Conservation (phyloP, 92 coral and sea anemone genomes). For the Virgularia gustaviana region DNA sequence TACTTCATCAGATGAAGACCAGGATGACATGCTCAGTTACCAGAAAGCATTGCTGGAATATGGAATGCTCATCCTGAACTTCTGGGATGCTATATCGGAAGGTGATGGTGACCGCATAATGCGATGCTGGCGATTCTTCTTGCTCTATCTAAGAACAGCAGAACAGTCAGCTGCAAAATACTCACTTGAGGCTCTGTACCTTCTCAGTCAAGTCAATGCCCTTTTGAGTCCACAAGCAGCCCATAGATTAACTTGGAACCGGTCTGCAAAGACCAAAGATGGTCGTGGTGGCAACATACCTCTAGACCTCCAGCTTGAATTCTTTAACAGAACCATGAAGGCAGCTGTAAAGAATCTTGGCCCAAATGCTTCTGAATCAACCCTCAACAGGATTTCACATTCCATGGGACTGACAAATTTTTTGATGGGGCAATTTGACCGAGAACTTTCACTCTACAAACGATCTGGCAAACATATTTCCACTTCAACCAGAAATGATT, state of each 20-base stretch:
- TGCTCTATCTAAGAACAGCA: conserved; percentile 60
- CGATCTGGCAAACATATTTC: too few relatives aligned
- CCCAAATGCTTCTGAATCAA: conserved; percentile 55
- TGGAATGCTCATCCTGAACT: conserved; percentile 28
- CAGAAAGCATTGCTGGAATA: conserved; percentile 34
- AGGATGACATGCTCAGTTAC: conserved; percentile 30
- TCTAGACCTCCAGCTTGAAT: conserved; percentile 7
- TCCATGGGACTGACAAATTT: conserved; percentile 50
- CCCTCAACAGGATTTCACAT: conserved; percentile 59
- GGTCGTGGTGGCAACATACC: conserved; percentile 57
- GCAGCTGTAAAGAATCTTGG: conserved; percentile 66
- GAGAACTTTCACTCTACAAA: conserved; percentile 17
- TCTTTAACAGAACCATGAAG: conserved; percentile 13
- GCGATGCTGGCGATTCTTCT: conserved; percentile 64
- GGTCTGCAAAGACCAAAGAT: conserved; percentile 61
- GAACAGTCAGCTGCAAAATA: conserved; percentile 59
- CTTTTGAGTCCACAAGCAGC: conserved; percentile 67
- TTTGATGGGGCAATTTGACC: conserved; percentile 53
- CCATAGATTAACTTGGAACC: conserved; percentile 66
- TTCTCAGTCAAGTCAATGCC: conserved; percentile 67
- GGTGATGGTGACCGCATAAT: conserved; percentile 60
- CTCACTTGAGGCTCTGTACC: conserved; percentile 60
- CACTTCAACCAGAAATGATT: too few relatives aligned
- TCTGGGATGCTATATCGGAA: conserved; percentile 53
- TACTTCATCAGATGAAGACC: too few relatives aligned